A percentile compares a stretch with the other conserved stretches of the same genome.
Conservation (phyloP, 2,888 invertebrate genomes). For the Drosophila mimetica region DNA sequence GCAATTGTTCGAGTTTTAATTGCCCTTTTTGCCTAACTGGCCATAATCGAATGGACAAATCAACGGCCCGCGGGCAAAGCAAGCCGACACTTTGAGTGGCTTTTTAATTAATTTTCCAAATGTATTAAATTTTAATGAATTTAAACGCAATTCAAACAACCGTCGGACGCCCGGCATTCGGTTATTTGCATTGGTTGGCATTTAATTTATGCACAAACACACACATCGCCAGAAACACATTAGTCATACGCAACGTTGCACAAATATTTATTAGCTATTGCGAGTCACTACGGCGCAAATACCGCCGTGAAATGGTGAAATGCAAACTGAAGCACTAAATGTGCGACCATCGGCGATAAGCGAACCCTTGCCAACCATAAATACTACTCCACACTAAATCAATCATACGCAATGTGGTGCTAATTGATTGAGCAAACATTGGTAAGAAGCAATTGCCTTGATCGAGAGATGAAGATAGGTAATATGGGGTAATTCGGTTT, state of each 20-base stretch:
- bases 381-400: constrained; percentile 50
- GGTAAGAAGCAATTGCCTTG: background rate
- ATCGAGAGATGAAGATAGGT: background rate
- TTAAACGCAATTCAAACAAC: constrained; percentile 57
- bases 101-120: constrained; percentile 66
- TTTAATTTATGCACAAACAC: constrained; percentile 68
- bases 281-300: constrained; percentile 31
- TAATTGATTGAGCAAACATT: constrained; percentile 56
- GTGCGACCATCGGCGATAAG: constrained; percentile 47
- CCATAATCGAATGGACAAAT: constrained; percentile 60
- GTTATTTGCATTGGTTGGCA: constrained; percentile 17
- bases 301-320: constrained; percentile 7
- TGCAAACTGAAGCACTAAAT: constrained; percentile 1
- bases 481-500: no score
- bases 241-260: constrained; percentile 68
- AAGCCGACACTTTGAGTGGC: constrained; percentile 59
- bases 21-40: constrained; percentile 52
- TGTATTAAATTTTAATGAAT: constrained; percentile 64
- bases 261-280: constrained; percentile 72
- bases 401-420: constrained; percentile 69
- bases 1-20: constrained; percentile 36
- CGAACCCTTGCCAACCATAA: constrained; percentile 37
- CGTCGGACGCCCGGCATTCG: constrained; percentile 18
- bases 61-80: constrained; percentile 16
- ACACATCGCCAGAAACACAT: constrained; percentile 23